phyloP scores from a whole-genome alignment of 2,888 invertebrate genomes.

The Thymelicus sylvestris region DNA sequence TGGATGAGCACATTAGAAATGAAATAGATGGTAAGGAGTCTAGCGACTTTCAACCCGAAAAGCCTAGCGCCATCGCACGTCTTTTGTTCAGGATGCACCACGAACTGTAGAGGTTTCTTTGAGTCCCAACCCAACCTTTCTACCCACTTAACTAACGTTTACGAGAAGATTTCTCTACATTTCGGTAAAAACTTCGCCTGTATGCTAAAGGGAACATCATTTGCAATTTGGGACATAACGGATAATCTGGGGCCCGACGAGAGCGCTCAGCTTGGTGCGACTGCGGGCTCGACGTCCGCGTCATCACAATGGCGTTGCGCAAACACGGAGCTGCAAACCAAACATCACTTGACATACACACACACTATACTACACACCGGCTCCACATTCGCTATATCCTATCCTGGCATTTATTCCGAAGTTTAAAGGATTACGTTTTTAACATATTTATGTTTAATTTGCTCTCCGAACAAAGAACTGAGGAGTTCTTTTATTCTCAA shows the following conservation, averaged over 20 bases:
- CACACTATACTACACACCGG: conserved; percentile 58
- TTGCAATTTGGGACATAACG: conserved; percentile 21
- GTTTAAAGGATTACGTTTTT: not conserved
- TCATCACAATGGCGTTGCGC: conserved; percentile 64
- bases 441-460: not conserved
- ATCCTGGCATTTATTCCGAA: conserved; percentile 35
- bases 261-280: conserved; percentile 22
- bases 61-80: too few species aligned
- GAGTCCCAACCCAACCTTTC: too few species aligned
- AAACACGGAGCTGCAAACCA: conserved; percentile 66
- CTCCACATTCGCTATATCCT: conserved; percentile 57
- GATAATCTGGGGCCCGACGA: conserved; percentile 30
- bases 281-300: conserved; percentile 28
- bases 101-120: too few species aligned
- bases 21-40: too few species aligned
- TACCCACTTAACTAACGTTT: too few species aligned
- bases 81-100: too few species aligned
- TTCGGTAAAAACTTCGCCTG: not conserved
- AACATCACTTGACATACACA: conserved; percentile 57
- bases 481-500: too few species aligned
- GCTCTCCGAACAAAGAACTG: too few species aligned
- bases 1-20: too few species aligned
- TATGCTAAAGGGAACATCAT: not conserved
- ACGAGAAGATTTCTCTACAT: not conserved
- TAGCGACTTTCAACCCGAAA: too few species aligned